Evolutionary conservation across 2,888 invertebrate genomes (phyloP), one percentile per base, ranked within the genome.

Genomic region (Folsomia manolachei): DNA sequence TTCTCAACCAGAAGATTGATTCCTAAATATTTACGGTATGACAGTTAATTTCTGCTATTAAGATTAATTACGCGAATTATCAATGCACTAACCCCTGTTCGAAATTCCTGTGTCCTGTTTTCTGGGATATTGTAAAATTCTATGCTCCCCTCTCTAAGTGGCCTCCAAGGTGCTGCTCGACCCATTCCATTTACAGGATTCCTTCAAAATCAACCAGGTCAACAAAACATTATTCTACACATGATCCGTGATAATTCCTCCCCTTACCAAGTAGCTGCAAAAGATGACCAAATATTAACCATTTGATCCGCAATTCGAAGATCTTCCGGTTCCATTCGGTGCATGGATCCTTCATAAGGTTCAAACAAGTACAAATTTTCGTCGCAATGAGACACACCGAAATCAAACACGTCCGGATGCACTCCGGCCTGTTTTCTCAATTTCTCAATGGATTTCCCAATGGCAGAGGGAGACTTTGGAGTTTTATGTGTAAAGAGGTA

Each of bases 401-500:
- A 72, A 61, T 77, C 74, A 53, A 77, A 79, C 0, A 79, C 66
- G 7, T 74, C 71, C 62, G 78, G 80, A 23, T 79, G 75, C 25
- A 79, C 71, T 39, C 71, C 71, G 64, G 63, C 62, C 4, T 4
- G 4, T 62, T 71, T 73, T 14, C 77, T 26, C 18, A 78, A 69
- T n/a, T 62, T 51, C 1, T 67, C 64, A 23, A 75, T 73, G 23
- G 75, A 62, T 2, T 27, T 53, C 11, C 70, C 56, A 0, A 73
- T 21, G 2, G 75, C 26, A 26, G 65, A 70, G 1, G 80, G 80
- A 11, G 80, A 80, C 23, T 53, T 56, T 0, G 74, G 71, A 0
- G 75, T 78, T 60, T 75, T 79, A 70, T 80, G 79, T 0, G 78
- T 77, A 68, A 80, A 80, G 1, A 80, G 66, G 61, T 79, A 80